A percentile compares a stretch with the other conserved stretches of the same genome.
These are phyloP conservation scores for Zootoca vivipara DNA, from an alignment of 2,113 vertebrate species.

Conservation along the genomic window DNA sequence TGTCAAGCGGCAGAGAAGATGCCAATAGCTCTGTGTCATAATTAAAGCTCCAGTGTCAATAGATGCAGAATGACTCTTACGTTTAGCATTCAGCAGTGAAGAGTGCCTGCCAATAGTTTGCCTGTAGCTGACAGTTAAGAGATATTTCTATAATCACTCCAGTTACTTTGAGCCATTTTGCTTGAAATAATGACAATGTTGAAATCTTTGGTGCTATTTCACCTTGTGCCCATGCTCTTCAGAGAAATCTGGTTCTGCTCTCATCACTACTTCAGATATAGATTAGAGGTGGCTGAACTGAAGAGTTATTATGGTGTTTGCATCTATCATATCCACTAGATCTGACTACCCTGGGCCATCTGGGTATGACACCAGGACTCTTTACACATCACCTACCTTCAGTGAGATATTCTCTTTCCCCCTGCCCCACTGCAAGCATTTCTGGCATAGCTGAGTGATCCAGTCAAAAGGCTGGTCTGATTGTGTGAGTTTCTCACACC, in stretches of 20 bases:
- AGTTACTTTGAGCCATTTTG: not conserved
- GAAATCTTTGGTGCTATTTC: not conserved
- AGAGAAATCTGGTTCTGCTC: not conserved
- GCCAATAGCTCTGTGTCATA: constrained; percentile 36
- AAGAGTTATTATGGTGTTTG: not conserved
- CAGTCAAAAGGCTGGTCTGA: not conserved
- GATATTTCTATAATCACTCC: constrained; percentile 39
- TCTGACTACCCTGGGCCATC: not conserved
- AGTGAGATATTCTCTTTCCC: not conserved
- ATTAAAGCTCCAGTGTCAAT: constrained; percentile 42
- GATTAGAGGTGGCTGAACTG: not conserved
- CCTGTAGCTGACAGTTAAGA: constrained; percentile 38
- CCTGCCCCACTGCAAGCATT: not conserved
- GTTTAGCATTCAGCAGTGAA: constrained; percentile 39
- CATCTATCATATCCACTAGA: too few species aligned
- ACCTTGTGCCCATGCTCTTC: not conserved
- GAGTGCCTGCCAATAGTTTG: constrained; percentile 51
- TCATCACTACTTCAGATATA: not conserved
- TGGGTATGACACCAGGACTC: not conserved
- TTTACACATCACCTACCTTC: not conserved
- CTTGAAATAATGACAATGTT: not conserved
- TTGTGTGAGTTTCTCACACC: not conserved
- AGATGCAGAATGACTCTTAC: constrained; percentile 35
- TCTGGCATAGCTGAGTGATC: not conserved
- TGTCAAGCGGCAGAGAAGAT: constrained; percentile 49